These are phyloP conservation scores for Poecilia velifera DNA, from an alignment of 2,797 vertebrate species.

Conservation along the genomic window DNA sequence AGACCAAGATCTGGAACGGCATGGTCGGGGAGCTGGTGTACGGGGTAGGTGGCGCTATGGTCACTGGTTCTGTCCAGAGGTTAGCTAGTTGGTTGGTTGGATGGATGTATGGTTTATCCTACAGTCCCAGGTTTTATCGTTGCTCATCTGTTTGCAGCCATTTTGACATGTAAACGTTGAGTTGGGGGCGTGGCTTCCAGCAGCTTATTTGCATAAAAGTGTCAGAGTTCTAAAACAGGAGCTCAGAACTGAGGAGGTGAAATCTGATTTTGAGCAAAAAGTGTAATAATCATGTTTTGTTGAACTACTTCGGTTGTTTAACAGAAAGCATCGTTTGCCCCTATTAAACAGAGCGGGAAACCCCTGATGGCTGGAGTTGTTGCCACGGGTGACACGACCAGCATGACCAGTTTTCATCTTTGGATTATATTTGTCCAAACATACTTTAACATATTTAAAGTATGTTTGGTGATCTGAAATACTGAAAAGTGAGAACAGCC, in stretches of 20 bases:
- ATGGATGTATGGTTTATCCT: too few species aligned
- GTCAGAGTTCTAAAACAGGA: not conserved
- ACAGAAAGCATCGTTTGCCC: not conserved
- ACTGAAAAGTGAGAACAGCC: not conserved
- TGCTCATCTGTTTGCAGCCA: not conserved
- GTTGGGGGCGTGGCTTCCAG: not conserved
- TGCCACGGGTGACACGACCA: not conserved
- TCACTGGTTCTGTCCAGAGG: not conserved
- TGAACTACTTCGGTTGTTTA: not conserved
- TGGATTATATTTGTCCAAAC: not conserved
- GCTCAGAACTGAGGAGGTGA: not conserved
- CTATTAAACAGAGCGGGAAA: not conserved
- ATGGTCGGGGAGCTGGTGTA: constrained; percentile 99
- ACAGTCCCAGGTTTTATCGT: not conserved
- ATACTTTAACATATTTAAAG: not conserved
- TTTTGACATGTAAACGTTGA: not conserved
- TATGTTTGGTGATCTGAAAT: not conserved
- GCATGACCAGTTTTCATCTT: not conserved
- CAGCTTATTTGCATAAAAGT: not conserved
- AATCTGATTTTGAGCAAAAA: not conserved
- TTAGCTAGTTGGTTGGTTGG: not conserved
- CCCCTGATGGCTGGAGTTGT: not conserved
- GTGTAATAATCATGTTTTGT: not conserved
- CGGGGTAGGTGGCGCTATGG: constrained; percentile 61
- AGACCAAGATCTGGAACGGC: constrained; percentile 98